Conservation (phyloP, 2,797 vertebrate species). For the Zalophus californianus region DNA sequence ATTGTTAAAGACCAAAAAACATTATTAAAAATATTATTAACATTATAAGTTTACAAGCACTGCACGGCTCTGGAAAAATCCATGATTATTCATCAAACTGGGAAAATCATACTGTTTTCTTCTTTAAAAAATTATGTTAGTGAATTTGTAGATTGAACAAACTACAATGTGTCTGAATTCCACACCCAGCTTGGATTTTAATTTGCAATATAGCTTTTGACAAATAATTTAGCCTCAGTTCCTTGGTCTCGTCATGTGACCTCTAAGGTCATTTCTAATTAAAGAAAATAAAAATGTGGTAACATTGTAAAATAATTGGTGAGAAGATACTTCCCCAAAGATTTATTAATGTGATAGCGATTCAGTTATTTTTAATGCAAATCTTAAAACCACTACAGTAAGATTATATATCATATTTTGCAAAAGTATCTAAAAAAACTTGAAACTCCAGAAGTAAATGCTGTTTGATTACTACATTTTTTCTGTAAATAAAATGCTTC, state of each 20-base stretch:
- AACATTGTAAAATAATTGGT: neutral
- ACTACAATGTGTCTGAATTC: neutral
- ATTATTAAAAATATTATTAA: neutral
- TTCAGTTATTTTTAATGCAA: neutral
- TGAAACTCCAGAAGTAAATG: neutral
- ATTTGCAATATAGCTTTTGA: neutral
- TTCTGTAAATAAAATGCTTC: neutral
- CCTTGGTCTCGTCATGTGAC: neutral
- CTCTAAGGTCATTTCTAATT: neutral
- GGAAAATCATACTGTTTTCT: neutral
- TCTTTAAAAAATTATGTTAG: neutral
- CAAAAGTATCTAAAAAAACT: neutral
- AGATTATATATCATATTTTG: neutral
- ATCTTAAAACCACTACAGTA: neutral
- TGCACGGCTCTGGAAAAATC: neutral
- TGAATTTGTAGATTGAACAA: neutral
- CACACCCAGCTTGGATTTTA: neutral
- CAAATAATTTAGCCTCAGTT: constrained; percentile 18
- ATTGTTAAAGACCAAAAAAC: neutral
- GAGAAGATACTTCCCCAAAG: neutral
- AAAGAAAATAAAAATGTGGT: neutral
- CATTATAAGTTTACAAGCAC: neutral
- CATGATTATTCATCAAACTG: neutral
- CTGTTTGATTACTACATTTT: neutral
- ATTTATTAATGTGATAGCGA: neutral